Conservation (phyloP, 2,113 vertebrate species). For the Oxyruncus cristatus region DNA sequence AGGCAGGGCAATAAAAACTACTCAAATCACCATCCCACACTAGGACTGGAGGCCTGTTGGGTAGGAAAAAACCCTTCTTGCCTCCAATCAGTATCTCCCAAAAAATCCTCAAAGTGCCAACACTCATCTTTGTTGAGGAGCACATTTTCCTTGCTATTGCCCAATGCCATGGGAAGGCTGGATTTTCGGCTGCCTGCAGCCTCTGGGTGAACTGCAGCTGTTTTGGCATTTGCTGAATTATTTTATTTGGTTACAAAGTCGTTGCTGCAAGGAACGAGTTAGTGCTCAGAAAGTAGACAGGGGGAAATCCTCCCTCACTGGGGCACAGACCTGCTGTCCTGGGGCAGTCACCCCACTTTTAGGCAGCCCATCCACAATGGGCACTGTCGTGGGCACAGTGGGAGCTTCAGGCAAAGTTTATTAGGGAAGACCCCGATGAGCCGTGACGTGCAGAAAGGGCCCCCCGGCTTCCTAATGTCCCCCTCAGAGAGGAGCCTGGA, state of each 20-base stretch:
- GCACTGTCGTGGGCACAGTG: not conserved
- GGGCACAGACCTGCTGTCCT: not conserved
- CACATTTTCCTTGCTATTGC: not conserved
- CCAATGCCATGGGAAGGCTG: not conserved
- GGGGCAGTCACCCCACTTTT: not conserved
- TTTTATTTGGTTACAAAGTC: not conserved
- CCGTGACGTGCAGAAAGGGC: not conserved
- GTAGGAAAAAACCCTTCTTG: not conserved
- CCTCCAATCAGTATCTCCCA: not conserved
- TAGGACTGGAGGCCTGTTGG: not conserved
- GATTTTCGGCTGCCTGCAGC: not conserved
- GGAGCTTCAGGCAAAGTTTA: not conserved
- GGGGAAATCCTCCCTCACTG: not conserved
- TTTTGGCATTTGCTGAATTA: not conserved
- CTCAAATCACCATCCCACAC: not conserved
- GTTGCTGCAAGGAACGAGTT: not conserved
- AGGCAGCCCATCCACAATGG: not conserved
- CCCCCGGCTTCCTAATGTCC: not conserved
- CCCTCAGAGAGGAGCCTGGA: not conserved
- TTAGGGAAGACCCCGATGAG: not conserved
- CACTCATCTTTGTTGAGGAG: not conserved
- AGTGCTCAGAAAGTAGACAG: not conserved
- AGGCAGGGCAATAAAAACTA: conserved; percentile 40
- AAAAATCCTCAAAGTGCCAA: not conserved
- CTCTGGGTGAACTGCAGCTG: not conserved